Evolutionary conservation across 2,113 vertebrate genomes (phyloP).

Genomic region (Psilopsiagon aurifrons): DNA sequence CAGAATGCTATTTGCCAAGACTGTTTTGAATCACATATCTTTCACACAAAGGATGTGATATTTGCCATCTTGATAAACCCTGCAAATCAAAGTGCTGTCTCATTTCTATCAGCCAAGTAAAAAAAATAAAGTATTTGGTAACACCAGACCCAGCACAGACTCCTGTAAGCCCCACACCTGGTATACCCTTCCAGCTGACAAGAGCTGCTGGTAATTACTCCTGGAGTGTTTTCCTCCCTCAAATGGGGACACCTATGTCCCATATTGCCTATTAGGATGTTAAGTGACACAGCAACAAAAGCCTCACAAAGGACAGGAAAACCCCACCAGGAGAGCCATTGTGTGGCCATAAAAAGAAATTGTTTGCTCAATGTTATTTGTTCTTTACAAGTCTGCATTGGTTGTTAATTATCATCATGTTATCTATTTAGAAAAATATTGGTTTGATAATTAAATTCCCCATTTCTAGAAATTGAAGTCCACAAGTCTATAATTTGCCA

Average conservation of each 20-base stretch:
- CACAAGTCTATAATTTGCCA: background rate
- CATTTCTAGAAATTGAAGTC: background rate
- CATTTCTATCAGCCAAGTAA: background rate
- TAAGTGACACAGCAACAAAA: background rate
- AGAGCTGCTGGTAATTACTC: background rate
- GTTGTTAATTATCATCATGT: background rate
- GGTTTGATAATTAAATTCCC: background rate
- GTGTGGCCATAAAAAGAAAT: background rate
- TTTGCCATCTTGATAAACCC: background rate
- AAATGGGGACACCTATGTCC: background rate
- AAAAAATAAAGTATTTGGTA: background rate
- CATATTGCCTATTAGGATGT: background rate
- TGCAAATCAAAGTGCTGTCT: background rate
- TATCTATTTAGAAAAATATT: background rate
- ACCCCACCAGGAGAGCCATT: background rate
- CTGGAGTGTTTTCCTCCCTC: background rate
- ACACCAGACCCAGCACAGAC: background rate
- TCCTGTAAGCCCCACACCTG: background rate
- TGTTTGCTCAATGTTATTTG: background rate
- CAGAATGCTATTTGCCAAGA: background rate
- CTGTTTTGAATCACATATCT: fast-evolving
- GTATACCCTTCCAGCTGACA: background rate
- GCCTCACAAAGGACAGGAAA: background rate
- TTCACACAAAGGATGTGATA: background rate
- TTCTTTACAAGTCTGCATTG: background rate